Evolutionary conservation across 1,140 invertebrate species (phyloP).

Genomic region (Magallana gigas): DNA sequence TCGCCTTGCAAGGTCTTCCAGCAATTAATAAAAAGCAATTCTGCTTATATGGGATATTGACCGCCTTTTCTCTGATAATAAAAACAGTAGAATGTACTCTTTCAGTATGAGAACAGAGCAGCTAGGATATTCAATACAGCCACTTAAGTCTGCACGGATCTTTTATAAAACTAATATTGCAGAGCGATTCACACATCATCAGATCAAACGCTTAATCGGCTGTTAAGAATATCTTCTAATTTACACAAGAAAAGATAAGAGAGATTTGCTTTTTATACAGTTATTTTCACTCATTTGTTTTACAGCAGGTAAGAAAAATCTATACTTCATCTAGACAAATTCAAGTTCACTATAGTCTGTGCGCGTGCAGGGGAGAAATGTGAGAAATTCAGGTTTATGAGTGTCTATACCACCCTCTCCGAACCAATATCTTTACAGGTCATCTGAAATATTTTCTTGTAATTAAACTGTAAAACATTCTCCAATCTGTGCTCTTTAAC

Average conservation of each 20-base stretch:
- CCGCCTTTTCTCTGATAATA: neutral
- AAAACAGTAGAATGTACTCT: neutral
- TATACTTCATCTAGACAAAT: neutral
- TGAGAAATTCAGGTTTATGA: neutral
- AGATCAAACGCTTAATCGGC: conserved; percentile 8
- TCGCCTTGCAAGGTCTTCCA: neutral
- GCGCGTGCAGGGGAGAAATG: neutral
- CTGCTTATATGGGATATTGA: conserved; percentile 25
- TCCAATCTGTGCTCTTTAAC: conserved; percentile 14
- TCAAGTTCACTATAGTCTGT: neutral
- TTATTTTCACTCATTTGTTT: conserved; percentile 31
- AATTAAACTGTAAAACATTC: conserved; percentile 35
- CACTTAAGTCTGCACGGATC: neutral
- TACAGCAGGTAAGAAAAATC: neutral
- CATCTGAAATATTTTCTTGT: conserved; percentile 25
- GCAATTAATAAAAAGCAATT: neutral
- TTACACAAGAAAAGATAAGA: conserved; percentile 25
- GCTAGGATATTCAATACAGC: neutral
- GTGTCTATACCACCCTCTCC: neutral
- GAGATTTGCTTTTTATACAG: neutral
- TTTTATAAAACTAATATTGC: neutral
- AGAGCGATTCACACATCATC: neutral
- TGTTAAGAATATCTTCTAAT: conserved; percentile 13
- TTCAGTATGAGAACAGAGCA: conserved; percentile 11
- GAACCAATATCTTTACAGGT: conserved; percentile 24